A percentile compares a stretch with the other conserved stretches of the same genome.
Evolutionary conservation across 2,797 vertebrate genomes (phyloP).

Genomic region (Otolemur crassicaudatus): DNA sequence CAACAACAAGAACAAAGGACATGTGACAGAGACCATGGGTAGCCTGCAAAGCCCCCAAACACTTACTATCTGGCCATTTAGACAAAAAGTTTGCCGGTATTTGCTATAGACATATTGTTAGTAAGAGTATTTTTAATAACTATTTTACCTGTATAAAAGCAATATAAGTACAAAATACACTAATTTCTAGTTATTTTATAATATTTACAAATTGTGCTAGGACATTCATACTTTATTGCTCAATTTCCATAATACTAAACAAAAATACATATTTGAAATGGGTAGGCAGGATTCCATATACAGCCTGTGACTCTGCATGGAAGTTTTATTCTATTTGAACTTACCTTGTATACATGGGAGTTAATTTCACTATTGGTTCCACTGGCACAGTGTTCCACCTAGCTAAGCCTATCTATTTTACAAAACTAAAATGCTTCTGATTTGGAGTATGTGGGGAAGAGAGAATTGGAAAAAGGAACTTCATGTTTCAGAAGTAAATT

Average conservation of each 20-base stretch:
- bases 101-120: constrained; percentile 13
- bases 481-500: not conserved
- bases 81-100: not conserved
- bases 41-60: constrained; percentile 31
- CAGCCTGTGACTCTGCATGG: not conserved
- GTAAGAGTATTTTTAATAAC: not conserved
- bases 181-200: constrained; percentile 18
- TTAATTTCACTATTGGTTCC: not conserved
- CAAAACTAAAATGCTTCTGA: not conserved
- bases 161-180: not conserved
- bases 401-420: not conserved
- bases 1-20: not conserved
- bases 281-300: not conserved
- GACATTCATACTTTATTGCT: not conserved
- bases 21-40: not conserved
- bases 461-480: not conserved
- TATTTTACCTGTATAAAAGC: constrained; percentile 2
- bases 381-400: not conserved
- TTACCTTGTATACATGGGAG: not conserved
- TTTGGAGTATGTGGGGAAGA: not conserved
- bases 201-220: not conserved
- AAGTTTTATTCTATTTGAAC: not conserved
- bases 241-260: not conserved
- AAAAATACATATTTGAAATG: not conserved
- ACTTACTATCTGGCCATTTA: not conserved